These are phyloP conservation scores for Parelbella ahira DNA, from an alignment of 2,888 invertebrate species.

Conservation along the genomic window DNA sequence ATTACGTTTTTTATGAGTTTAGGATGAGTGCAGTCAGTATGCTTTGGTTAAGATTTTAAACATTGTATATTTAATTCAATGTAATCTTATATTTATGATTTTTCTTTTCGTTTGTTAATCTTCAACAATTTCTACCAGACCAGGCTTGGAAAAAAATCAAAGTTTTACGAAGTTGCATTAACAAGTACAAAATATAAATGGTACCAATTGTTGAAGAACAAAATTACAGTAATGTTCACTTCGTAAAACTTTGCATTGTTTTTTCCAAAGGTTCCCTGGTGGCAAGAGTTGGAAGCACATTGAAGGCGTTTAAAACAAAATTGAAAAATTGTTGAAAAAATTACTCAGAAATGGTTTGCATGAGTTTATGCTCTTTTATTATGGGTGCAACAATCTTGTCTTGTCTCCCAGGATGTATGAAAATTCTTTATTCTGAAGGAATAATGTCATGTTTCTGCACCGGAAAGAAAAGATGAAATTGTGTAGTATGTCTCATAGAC, in stretches of 20 bases:
- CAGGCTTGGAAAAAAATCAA: slow-evolving; percentile 35
- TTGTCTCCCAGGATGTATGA: slow-evolving; percentile 38
- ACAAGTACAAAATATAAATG: slow-evolving; percentile 29
- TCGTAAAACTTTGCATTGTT: slow-evolving; percentile 57
- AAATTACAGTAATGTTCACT: slow-evolving; percentile 30
- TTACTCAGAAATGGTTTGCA: slow-evolving; percentile 49
- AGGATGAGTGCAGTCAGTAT: no score
- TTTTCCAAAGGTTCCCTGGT: slow-evolving; percentile 42
- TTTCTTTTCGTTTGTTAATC: no score
- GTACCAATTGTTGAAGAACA: slow-evolving; percentile 59
- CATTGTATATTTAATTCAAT: no score
- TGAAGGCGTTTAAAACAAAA: no score
- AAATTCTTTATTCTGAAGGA: slow-evolving; percentile 27
- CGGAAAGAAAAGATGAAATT: slow-evolving; percentile 28
- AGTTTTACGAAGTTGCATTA: slow-evolving; percentile 50
- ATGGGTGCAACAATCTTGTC: slow-evolving; percentile 40
- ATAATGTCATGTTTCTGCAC: slow-evolving; percentile 35
- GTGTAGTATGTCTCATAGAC: no score
- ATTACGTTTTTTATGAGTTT: no score
- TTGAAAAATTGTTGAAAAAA: no score
- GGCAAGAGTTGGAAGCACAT: slow-evolving; percentile 29
- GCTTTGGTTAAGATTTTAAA: no score
- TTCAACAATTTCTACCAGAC: slow-evolving; percentile 61
- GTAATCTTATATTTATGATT: no score
- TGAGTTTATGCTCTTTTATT: slow-evolving; percentile 45